Percentiles rank a stretch among this genome's conserved stretches.
These are phyloP conservation scores for Protodeltote pygarga DNA, from an alignment of 2,888 invertebrate genomes.

Conservation along the genomic window DNA sequence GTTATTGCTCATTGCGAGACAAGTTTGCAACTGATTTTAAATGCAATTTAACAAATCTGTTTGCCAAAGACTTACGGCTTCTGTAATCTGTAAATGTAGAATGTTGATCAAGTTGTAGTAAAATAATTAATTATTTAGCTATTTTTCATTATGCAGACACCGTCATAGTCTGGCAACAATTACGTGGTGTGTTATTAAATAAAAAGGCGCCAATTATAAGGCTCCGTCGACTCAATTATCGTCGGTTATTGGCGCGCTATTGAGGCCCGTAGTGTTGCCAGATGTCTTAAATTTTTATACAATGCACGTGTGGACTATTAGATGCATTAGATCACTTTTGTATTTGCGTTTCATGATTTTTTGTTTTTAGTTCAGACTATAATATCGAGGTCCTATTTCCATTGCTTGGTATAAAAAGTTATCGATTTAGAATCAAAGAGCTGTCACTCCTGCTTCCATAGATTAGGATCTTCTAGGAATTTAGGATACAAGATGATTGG, in stretches of 20 bases:
- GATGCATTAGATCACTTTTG: neutral
- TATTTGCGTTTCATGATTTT: neutral
- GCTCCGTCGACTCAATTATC: conserved; percentile 69
- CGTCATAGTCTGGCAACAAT: conserved; percentile 51
- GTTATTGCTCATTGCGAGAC: conserved; percentile 33
- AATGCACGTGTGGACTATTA: neutral
- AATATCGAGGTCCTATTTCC: too few species aligned
- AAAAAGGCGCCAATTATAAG: conserved; percentile 76
- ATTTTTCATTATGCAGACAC: conserved; percentile 42
- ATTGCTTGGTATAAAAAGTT: too few species aligned
- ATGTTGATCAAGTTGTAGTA: conserved; percentile 17
- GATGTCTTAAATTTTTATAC: conserved; percentile 21
- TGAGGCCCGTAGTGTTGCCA: conserved; percentile 52
- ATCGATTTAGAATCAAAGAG: too few species aligned
- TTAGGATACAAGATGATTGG: too few species aligned
- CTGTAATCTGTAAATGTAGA: conserved; percentile 11
- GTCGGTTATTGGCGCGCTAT: conserved; percentile 63
- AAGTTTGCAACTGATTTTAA: conserved; percentile 38
- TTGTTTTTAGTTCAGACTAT: too few species aligned
- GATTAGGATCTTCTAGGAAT: too few species aligned
- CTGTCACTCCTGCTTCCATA: too few species aligned
- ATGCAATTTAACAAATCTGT: conserved; percentile 34
- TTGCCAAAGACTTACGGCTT: conserved; percentile 9
- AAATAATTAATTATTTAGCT: conserved; percentile 48
- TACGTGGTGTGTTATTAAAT: conserved; percentile 66